Evolutionary conservation across 2,113 vertebrate species (phyloP).

Genomic region (Nerophis ophidion): DNA sequence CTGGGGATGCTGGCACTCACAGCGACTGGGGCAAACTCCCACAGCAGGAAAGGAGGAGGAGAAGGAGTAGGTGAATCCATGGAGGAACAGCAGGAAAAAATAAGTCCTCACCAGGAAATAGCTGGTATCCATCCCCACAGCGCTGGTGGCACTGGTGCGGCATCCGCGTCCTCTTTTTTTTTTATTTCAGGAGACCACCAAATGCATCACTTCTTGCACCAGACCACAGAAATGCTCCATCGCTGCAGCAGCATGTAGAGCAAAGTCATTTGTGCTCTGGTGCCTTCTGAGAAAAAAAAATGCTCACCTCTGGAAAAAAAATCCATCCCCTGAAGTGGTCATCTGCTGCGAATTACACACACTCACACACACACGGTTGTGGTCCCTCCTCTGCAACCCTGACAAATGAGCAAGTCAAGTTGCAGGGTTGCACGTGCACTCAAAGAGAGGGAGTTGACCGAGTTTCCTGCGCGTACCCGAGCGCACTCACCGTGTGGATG

Average conservation of each 20-base stretch:
- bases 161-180: slow-evolving; percentile 36
- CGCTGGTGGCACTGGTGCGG: slow-evolving; percentile 16
- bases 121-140: slow-evolving; percentile 46
- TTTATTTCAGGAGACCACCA: too few relatives aligned
- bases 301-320: slow-evolving; percentile 43
- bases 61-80: slow-evolving; percentile 37
- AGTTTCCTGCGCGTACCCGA: slow-evolving; percentile 43
- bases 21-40: slow-evolving; percentile 81
- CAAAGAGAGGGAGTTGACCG: slow-evolving; percentile 34
- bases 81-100: slow-evolving; percentile 64
- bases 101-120: slow-evolving; percentile 42
- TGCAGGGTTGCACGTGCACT: slow-evolving; percentile 33
- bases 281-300: slow-evolving; percentile 34
- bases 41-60: slow-evolving; percentile 10
- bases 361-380: slow-evolving; percentile 20
- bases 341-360: slow-evolving; percentile 73
- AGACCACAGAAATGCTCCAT: slow-evolving; percentile 1
- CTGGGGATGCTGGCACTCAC: slow-evolving; percentile 87
- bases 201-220: slow-evolving; percentile 35
- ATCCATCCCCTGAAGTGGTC: slow-evolving; percentile 68
- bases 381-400: slow-evolving; percentile 53
- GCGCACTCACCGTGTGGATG: slow-evolving; percentile 40
- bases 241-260: slow-evolving; percentile 16
- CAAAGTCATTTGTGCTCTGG: slow-evolving; percentile 29
- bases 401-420: slow-evolving; percentile 2